Conservation (phyloP, 1,140 invertebrate species). For the Liolophura sinensis region DNA sequence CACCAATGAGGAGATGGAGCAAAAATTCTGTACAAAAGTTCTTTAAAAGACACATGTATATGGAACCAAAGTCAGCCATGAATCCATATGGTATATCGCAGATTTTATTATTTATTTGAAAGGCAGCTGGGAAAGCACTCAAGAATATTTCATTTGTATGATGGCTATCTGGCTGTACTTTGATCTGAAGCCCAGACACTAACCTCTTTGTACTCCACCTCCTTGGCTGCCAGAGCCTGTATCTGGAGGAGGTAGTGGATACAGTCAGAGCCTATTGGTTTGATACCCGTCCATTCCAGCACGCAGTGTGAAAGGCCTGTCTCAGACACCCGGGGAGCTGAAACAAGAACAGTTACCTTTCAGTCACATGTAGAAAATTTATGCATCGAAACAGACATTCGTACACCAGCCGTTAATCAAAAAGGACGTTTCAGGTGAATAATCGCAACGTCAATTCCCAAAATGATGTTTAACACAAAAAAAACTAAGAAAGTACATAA, state of each 20-base stretch:
- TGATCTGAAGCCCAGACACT: conserved; percentile 15
- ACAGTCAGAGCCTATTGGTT: conserved; percentile 65
- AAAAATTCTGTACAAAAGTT: no score
- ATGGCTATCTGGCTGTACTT: neutral
- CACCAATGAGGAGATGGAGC: no score
- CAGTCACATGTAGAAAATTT: no score
- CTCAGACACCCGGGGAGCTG: conserved; percentile 65
- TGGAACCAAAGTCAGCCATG: no score
- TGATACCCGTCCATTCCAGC: conserved; percentile 65
- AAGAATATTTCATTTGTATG: neutral
- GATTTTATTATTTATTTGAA: conserved; percentile 13
- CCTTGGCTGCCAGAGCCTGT: conserved; percentile 62
- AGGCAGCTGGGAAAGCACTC: neutral
- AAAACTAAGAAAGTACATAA: no score
- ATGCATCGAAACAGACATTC: no score
- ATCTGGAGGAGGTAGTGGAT: conserved; percentile 71
- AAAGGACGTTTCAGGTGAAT: no score
- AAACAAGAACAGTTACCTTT: conserved; percentile 11
- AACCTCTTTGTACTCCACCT: conserved; percentile 68
- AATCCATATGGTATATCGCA: no score
- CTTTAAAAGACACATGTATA: no score
- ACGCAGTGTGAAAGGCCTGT: conserved; percentile 57
- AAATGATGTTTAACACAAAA: no score
- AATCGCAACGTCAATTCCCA: no score
- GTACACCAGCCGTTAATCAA: no score